These are phyloP conservation scores for Engraulis encrasicolus DNA, from an alignment of 2,113 vertebrate genomes.

Conservation along the genomic window DNA sequence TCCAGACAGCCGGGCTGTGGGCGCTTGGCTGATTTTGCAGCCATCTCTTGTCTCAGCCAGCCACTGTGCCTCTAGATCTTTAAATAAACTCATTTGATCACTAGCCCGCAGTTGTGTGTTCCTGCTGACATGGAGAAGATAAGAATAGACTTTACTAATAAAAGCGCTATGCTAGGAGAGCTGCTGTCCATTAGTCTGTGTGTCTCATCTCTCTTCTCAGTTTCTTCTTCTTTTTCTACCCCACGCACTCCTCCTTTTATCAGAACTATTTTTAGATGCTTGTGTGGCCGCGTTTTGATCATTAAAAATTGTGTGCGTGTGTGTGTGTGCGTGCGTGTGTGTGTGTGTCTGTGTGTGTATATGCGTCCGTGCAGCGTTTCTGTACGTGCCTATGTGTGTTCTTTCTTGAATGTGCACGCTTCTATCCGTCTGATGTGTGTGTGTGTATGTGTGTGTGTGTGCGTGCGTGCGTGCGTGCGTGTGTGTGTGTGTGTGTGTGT, in stretches of 20 bases:
- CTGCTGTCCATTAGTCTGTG: slow-evolving; percentile 16
- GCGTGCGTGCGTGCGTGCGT: not conserved
- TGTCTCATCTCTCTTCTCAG: not conserved
- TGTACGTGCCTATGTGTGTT: not conserved
- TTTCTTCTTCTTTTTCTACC: too few species aligned
- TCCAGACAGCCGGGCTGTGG: not conserved
- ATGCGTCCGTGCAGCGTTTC: too few species aligned
- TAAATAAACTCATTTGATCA: slow-evolving; percentile 21
- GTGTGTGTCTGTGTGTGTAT: not conserved
- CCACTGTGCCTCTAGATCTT: not conserved
- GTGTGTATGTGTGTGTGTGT: not conserved
- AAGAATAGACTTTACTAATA: slow-evolving; percentile 19
- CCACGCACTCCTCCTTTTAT: not conserved
- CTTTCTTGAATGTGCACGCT: too few species aligned
- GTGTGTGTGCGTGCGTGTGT: not conserved
- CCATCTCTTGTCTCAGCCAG: not conserved
- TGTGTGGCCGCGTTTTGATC: not conserved
- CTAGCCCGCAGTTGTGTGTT: not conserved
- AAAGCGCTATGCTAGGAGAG: slow-evolving; percentile 18
- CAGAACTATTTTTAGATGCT: not conserved
- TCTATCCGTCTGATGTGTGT: too few species aligned
- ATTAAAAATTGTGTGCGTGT: slow-evolving; percentile 31
- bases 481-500: not conserved
- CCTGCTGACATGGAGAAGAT: not conserved
- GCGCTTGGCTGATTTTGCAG: not conserved